Evolutionary conservation across 2,797 vertebrate genomes (phyloP).

Genomic region (Tinamus major): DNA sequence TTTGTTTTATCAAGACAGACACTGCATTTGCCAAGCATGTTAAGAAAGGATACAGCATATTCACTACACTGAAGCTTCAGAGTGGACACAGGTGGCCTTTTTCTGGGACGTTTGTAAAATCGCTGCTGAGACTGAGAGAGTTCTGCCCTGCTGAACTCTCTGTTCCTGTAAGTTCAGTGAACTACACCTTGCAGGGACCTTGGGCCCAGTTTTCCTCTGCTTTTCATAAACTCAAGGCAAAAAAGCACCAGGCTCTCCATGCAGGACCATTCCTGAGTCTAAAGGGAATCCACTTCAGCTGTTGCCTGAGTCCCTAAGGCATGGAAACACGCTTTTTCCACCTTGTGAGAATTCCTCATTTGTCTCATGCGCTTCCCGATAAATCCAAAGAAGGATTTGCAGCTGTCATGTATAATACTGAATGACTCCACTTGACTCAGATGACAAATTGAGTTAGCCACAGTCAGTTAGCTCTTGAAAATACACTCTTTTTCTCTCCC

Average conservation of each 20-base stretch:
- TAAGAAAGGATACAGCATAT: neutral
- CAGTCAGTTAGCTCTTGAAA: neutral
- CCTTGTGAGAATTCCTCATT: neutral
- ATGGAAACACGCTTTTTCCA: neutral
- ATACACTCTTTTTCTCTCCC: neutral
- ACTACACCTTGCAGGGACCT: neutral
- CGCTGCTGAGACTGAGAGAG: neutral
- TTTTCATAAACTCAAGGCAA: neutral
- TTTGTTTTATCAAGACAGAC: neutral
- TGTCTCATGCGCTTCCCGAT: neutral
- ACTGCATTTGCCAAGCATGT: neutral
- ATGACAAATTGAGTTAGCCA: neutral
- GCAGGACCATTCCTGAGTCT: neutral
- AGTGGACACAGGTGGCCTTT: neutral
- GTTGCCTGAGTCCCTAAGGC: neutral
- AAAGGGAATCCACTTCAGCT: constrained; percentile 19
- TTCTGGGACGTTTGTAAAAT: neutral
- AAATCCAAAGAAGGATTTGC: neutral
- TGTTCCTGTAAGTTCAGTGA: neutral
- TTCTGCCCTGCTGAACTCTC: neutral
- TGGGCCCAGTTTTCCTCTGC: neutral
- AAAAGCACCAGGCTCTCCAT: neutral
- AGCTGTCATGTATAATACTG: neutral
- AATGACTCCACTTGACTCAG: neutral
- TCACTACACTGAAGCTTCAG: neutral